These are phyloP conservation scores for Danio rerio DNA, from an alignment of 2,113 vertebrate species.

Conservation along the genomic window DNA sequence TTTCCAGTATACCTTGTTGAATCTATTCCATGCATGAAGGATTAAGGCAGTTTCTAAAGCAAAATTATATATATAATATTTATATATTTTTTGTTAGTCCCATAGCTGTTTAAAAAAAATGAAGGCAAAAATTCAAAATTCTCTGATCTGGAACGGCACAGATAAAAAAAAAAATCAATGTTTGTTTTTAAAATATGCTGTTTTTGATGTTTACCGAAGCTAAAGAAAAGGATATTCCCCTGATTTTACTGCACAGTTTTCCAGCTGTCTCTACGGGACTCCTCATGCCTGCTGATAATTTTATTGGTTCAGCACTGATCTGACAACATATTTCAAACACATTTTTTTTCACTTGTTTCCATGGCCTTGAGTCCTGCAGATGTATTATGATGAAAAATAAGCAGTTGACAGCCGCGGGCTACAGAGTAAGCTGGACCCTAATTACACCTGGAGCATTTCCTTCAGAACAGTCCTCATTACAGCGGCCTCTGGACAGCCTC, in stretches of 20 bases:
- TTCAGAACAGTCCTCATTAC: constrained; percentile 51
- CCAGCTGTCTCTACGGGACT: constrained; percentile 22
- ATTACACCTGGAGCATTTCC: constrained; percentile 50
- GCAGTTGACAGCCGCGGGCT: constrained; percentile 35
- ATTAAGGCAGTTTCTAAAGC: no score
- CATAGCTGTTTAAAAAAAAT: no score
- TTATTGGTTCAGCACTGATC: constrained; percentile 39
- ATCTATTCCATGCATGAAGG: no score
- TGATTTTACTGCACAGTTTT: constrained; percentile 34
- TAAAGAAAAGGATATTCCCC: constrained; percentile 21
- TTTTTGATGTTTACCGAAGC: no score
- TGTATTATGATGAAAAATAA: constrained; percentile 33
- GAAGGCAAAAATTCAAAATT: no score
- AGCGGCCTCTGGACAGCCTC: constrained; percentile 46
- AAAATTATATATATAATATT: no score
- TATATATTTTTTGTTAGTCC: no score
- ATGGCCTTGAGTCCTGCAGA: constrained; percentile 52
- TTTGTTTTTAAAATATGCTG: no score
- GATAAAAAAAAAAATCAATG: no score
- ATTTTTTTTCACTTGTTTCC: constrained; percentile 9
- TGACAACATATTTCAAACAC: constrained; percentile 43
- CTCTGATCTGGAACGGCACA: no score
- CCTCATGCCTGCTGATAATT: constrained; percentile 28
- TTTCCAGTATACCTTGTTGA: no score
- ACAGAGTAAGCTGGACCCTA: constrained; percentile 44